phyloP scores from a whole-genome alignment of 2,888 invertebrate species.

The Nebria brevicollis region DNA sequence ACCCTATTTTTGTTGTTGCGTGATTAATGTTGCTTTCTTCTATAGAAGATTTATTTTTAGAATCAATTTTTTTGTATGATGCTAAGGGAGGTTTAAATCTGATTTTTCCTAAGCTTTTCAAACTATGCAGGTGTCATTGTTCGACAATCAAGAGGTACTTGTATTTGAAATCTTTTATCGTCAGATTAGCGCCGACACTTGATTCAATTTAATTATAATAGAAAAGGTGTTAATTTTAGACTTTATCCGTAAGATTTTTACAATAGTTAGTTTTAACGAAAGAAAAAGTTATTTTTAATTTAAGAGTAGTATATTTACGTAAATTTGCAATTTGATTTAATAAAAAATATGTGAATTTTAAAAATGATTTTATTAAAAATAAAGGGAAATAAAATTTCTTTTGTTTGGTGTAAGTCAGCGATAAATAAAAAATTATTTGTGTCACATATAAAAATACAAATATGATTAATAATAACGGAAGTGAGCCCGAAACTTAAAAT shows the following conservation, averaged over 20 bases:
- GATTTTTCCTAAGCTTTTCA: conserved; percentile 9
- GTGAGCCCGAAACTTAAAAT: neutral
- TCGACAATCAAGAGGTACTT: conserved; percentile 19
- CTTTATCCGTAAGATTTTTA: neutral
- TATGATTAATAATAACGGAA: neutral
- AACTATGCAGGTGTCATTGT: conserved; percentile 9
- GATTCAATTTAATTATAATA: neutral
- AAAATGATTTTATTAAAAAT: too few relatives aligned
- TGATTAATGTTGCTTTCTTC: conserved; percentile 40
- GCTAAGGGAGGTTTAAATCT: conserved; percentile 17
- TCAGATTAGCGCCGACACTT: neutral
- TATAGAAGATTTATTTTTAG: conserved; percentile 1
- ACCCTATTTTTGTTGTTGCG: conserved; percentile 24
- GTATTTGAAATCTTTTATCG: neutral
- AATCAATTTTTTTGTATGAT: neutral
- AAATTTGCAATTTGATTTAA: too few relatives aligned
- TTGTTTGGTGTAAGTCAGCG: too few relatives aligned
- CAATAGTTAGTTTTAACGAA: neutral
- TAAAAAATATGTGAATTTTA: too few relatives aligned
- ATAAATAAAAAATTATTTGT: too few relatives aligned
- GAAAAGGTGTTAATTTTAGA: neutral
- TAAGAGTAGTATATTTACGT: too few relatives aligned
- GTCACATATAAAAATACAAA: neutral
- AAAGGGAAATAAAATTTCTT: too few relatives aligned
- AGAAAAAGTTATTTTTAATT: too few relatives aligned